Evolutionary conservation across 2,113 vertebrate genomes (phyloP), one percentile per base, ranked within the genome.

Genomic region (Copsychus sechellarum): DNA sequence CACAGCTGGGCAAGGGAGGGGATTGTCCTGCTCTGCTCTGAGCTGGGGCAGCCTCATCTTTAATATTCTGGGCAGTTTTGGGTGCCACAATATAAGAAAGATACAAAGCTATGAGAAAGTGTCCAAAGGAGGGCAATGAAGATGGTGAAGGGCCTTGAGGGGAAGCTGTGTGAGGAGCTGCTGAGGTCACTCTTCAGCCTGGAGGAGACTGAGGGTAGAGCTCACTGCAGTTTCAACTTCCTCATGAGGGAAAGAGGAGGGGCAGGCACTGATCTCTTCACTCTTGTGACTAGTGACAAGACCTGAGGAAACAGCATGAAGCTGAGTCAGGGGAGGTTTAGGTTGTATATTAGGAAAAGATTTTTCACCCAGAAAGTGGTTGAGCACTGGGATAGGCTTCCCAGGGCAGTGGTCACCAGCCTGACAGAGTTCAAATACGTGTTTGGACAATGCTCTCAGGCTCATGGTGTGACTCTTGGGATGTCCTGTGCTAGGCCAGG

Each of bases 1-100:
- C 1, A 0, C 67, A 74, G 45, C 38, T 0, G 0, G 60, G 45
- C 10, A 16, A 38, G 33, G 51, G 38, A 66, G 33, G 45, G 16
- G n/a, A 47, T 47, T 69, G 40, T 12, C 47, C n/a, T 0, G 0
- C 11, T 11, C 24, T 67, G 4, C 70, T 54, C 54, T 19, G 61
- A 1, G 1, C 36, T 38, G 33, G 5, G 1, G 6, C 0, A 0
- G 28, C 28, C 29, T 67, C 47, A 12, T 20, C 11, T 45, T 3
- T 3, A 45, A 11, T 22, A 2, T 14, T 60, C 1, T 9, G 45
- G 5, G 12, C 20, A 25, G 16, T 22, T 74, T 29, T 40, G n/a
- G 24, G 53, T 9, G 18, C 23, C 53, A 53, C 11, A 40, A 2
- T 25, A 1, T 6, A 18, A 67, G 36, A 38, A 45, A 40, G 13